Percentiles rank a stretch among this genome's conserved stretches.
phyloP scores from a whole-genome alignment of 2,888 invertebrate genomes.

The Leucania comma region DNA sequence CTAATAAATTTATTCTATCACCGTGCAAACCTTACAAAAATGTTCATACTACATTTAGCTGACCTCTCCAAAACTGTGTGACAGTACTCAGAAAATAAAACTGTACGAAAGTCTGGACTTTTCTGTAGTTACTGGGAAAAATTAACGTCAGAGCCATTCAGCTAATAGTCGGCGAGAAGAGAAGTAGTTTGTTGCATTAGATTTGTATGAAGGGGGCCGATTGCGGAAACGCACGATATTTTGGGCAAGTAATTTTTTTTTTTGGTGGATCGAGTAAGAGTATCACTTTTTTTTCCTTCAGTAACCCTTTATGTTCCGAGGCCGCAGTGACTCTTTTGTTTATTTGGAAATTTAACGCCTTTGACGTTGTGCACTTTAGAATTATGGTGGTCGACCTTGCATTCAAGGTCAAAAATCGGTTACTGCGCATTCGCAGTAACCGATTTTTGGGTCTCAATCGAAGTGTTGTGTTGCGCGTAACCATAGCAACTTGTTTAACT shows the following conservation, averaged over 20 bases:
- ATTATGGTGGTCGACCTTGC: no score
- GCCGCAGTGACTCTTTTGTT: no score
- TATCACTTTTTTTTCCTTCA: no score
- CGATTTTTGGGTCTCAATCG: no score
- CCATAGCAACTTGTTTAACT: no score
- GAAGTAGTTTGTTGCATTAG: constrained; percentile 74
- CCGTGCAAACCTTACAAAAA: constrained; percentile 12
- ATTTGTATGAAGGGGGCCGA: constrained; percentile 61
- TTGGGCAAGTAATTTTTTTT: neutral
- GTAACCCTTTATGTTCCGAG: no score
- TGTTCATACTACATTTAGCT: constrained; percentile 9
- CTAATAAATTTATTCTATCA: neutral
- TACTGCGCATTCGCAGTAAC: no score
- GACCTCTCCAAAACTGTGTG: constrained; percentile 2
- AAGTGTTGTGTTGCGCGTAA: no score
- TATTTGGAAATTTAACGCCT: no score
- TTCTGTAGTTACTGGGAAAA: constrained; percentile 67
- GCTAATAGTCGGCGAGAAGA: constrained; percentile 71
- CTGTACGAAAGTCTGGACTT: constrained; percentile 30
- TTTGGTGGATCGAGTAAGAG: no score
- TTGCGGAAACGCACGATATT: constrained; percentile 35
- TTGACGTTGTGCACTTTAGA: no score
- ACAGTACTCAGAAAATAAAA: constrained; percentile 35
- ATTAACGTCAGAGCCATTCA: constrained; percentile 68
- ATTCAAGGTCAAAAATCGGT: no score